Evolutionary conservation across 2,888 invertebrate genomes (phyloP), one percentile per base, ranked within the genome.

Genomic region (Synanthedon formicaeformis): DNA sequence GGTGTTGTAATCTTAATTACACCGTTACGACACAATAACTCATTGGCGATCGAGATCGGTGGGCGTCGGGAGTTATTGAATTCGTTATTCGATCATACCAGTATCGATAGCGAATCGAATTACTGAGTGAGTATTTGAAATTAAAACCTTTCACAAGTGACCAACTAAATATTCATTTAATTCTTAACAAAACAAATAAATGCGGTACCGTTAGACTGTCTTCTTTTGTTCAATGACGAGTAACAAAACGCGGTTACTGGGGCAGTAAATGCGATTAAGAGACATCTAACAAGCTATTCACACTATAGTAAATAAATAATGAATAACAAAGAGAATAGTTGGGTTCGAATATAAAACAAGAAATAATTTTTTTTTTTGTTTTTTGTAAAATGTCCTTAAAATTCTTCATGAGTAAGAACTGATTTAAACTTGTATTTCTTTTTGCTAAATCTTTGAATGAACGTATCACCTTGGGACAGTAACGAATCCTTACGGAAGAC

Each of bases 61-160:
- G 62, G 66, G 65, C 62, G 63, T 60, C 56, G 52, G 48, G 27
- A 52, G 51, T 40, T 57, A 61, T 59, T 58, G 58, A 58, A 59
- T 60, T 59, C 56, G 52, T 53, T 55, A 56, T 59, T 58, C 41
- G 51, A 58, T 52, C 58, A 55, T 11, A 23, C 18, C 16, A 8
- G 49, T 11, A 49, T 49, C 49, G 49, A 45, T 49, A 16, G 18
- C 18, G 55, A 61, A 60, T 58, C 56, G 55, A 54, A 57, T 58
- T 56, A 58, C 49, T 56, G 54, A 54, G 57, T 58, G 23, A 23
- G 34, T 34, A 53, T 52, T 40, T 41, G 34, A 50, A 48, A 23
- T 52, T 45, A 45, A 52, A 52, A 45, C 41, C 51, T 41, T 41
- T 51, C 51, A 51, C 40, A 45, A 13, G 13, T 13, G 6, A 45